Evolutionary conservation across 2,113 vertebrate genomes (phyloP), one percentile per base, ranked within the genome.

Genomic region (Callocephalon fimbriatum): DNA sequence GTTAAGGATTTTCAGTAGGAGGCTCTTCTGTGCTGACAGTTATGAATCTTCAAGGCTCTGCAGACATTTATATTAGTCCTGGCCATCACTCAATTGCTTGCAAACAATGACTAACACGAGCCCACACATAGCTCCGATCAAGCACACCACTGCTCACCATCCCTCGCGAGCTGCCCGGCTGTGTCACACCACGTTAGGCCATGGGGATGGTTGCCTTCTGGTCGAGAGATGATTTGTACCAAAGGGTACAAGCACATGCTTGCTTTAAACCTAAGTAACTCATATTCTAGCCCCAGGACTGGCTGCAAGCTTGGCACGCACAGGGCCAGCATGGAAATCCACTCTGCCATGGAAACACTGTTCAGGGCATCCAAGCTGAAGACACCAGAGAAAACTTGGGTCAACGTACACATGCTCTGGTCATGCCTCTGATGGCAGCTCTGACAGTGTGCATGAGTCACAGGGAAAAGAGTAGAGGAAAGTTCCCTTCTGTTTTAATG

Each of bases 401-500:
- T 59, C 70, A 78, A 54, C 3, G 5, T 63, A 31, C 42, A 35
- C 56, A 51, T 0, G 5, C 18, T 65, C 5, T 7, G 19, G 73
- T 93, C 84, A 88, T 12, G 1, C 89, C 84, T 75, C 68, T 0
- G 2, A 66, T 68, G 65, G 95, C 95, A 96, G 94, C 77, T 71
- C 94, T 23, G 88, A 27, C 47, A 78, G 72, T 29, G 80, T 8
- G 3, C 23, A 3, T 93, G 93, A 97, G 94, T 95, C 92, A 95
- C 66, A 7, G 8, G 73, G 73, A 38, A 92, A 56, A 62, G 93
- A 94, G 87, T 91, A 89, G 88, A 95, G 88, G 94, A 89, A 94
- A 94, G 94, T 95, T 95, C 66, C 40, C 77, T 70, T 73, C 83
- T 91, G 65, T 91, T 96, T 91, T 82, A 92, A 97, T 95, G 94